These are phyloP conservation scores for Acarapis woodi DNA, from an alignment of 1,140 invertebrate genomes.

Conservation along the genomic window DNA sequence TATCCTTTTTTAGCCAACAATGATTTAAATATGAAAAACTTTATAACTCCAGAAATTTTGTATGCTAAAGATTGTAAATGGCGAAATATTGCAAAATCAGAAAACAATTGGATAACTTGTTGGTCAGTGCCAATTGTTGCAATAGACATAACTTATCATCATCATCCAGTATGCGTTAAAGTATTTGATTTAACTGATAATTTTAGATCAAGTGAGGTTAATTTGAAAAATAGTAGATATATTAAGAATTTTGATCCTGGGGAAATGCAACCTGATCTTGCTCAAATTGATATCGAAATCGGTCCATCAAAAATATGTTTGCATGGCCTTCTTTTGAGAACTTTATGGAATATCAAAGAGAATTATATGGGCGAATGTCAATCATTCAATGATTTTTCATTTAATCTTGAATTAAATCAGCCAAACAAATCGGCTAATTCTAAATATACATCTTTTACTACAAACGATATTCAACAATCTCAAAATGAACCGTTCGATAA, in stretches of 20 bases:
- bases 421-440: not conserved
- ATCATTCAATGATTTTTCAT: slow-evolving; percentile 38
- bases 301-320: slow-evolving; percentile 60
- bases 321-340: slow-evolving; percentile 60
- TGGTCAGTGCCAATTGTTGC: slow-evolving; percentile 80
- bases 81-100: slow-evolving; percentile 37
- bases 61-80: slow-evolving; percentile 32
- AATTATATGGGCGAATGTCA: slow-evolving; percentile 90
- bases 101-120: slow-evolving; percentile 63
- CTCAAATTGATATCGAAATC: slow-evolving; percentile 67
- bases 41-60: slow-evolving; percentile 1
- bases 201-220: slow-evolving; percentile 45
- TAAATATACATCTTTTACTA: not conserved
- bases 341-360: slow-evolving; percentile 26
- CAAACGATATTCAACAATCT: not conserved
- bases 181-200: slow-evolving; percentile 27
- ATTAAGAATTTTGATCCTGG: slow-evolving; percentile 54
- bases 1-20: not conserved
- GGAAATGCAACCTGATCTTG: slow-evolving; percentile 46
- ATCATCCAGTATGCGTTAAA: slow-evolving; percentile 53
- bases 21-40: not conserved
- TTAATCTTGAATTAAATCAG: not conserved
- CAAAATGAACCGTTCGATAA: slow-evolving; percentile 32
- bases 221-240: slow-evolving; percentile 19
- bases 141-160: slow-evolving; percentile 58